Conservation (phyloP, 2,113 vertebrate genomes). For the Pseudorasbora parva region DNA sequence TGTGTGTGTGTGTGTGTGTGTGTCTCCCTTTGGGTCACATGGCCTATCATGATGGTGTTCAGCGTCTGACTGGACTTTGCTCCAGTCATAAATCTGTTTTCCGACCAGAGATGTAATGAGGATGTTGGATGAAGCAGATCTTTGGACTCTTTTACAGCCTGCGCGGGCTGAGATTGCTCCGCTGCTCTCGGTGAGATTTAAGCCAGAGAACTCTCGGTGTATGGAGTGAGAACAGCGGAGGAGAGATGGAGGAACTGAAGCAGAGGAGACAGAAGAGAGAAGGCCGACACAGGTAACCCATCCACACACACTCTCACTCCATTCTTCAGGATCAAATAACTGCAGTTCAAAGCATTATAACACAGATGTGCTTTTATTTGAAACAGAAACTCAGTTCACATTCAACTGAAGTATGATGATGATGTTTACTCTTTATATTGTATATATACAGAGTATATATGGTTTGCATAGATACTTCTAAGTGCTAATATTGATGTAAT, state of each 20-base stretch:
- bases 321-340: neutral
- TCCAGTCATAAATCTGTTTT: neutral
- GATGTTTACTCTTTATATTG: no score
- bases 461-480: neutral
- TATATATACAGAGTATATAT: no score
- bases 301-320: neutral
- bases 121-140: conserved; percentile 50
- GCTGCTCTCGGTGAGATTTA: conserved; percentile 21
- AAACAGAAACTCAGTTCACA: neutral
- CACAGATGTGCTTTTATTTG: neutral
- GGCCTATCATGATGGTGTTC: neutral
- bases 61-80: neutral
- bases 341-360: neutral
- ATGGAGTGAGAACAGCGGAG: conserved; percentile 10
- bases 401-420: neutral
- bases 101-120: conserved; percentile 31
- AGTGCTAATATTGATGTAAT: neutral
- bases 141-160: conserved; percentile 69
- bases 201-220: neutral
- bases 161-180: conserved; percentile 28
- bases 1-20: no score
- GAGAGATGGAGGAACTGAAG: conserved; percentile 69
- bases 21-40: neutral
- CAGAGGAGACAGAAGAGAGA: conserved; percentile 67
- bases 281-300: conserved; percentile 66